phyloP scores from a whole-genome alignment of 1,140 invertebrate genomes.

The Zelostemma sp. region DNA sequence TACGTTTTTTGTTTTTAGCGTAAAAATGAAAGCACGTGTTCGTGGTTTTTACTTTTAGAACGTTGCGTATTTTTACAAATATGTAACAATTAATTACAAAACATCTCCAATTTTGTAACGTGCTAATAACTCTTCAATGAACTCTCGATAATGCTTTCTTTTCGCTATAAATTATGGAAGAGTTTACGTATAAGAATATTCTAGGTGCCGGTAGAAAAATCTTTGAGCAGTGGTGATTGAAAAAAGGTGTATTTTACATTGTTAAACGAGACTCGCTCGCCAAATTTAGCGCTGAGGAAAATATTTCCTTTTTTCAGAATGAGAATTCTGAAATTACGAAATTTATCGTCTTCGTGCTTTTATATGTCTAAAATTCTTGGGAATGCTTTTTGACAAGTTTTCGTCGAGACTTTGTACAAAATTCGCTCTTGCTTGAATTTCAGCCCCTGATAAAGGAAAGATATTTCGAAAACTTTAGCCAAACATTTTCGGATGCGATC shows the following conservation, averaged over 20 bases:
- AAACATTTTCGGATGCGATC: slow-evolving; percentile 45
- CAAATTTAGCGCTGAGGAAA: background rate
- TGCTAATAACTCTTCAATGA: background rate
- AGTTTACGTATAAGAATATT: background rate
- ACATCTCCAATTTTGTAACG: background rate
- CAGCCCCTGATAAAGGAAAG: slow-evolving; percentile 5
- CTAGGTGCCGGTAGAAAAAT: slow-evolving; percentile 1
- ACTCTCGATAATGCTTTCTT: background rate
- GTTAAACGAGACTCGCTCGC: background rate
- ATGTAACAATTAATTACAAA: background rate
- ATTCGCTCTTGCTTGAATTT: slow-evolving; percentile 11
- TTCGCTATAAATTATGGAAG: background rate
- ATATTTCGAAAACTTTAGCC: background rate
- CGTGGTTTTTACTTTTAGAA: too few relatives aligned
- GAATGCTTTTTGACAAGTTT: too few relatives aligned
- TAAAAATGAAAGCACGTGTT: too few relatives aligned
- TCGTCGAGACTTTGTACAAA: slow-evolving; percentile 7
- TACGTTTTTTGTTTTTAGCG: too few relatives aligned
- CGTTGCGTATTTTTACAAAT: background rate
- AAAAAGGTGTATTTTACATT: slow-evolving; percentile 1
- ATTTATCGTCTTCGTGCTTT: too few relatives aligned
- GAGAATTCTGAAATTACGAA: background rate
- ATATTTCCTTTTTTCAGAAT: background rate
- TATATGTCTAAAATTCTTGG: background rate
- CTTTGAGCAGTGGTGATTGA: slow-evolving; percentile 1